These are phyloP conservation scores for Centropyge bicolor DNA, from an alignment of 2,797 vertebrate species.

Conservation along the genomic window DNA sequence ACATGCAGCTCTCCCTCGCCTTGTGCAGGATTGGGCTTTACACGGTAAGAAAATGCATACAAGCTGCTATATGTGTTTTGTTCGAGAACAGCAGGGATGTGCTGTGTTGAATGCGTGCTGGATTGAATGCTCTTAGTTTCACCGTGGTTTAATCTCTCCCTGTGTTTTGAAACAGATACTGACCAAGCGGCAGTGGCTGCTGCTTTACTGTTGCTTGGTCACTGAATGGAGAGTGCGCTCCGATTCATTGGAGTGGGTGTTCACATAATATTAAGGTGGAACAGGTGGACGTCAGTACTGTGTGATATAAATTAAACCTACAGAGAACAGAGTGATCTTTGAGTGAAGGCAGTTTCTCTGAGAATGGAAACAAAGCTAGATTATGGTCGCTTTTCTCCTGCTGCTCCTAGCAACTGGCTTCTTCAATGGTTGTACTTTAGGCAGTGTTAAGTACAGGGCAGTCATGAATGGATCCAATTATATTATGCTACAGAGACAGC, in stretches of 20 bases:
- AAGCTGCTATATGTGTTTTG: slow-evolving; percentile 11
- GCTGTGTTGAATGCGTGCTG: slow-evolving; percentile 1
- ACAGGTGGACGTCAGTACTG: slow-evolving; percentile 36
- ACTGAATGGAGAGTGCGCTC: slow-evolving; percentile 46
- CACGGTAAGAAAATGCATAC: slow-evolving; percentile 86
- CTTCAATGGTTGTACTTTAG: slow-evolving; percentile 37
- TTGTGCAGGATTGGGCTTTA: slow-evolving; percentile 95
- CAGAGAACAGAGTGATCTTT: slow-evolving; percentile 14
- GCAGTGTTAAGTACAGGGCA: slow-evolving; percentile 29
- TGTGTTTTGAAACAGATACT: slow-evolving; percentile 54
- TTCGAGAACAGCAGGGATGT: not conserved
- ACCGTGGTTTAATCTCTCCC: slow-evolving; percentile 26
- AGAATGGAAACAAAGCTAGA: slow-evolving; percentile 33
- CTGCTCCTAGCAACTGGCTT: slow-evolving; percentile 52
- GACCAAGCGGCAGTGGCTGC: slow-evolving; percentile 41
- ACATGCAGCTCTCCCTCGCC: slow-evolving; percentile 92
- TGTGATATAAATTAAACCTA: slow-evolving; percentile 26
- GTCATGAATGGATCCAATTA: slow-evolving; percentile 28
- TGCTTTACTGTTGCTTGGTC: slow-evolving; percentile 52
- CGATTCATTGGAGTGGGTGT: slow-evolving; percentile 51
- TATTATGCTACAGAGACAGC: slow-evolving; percentile 10
- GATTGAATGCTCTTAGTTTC: slow-evolving; percentile 33
- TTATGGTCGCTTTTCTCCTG: slow-evolving; percentile 20
- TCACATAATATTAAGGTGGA: slow-evolving; percentile 51
- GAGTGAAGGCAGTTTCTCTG: not conserved